Evolutionary conservation across 1,140 invertebrate species (phyloP).

Genomic region (Pseudoatta argentina): DNA sequence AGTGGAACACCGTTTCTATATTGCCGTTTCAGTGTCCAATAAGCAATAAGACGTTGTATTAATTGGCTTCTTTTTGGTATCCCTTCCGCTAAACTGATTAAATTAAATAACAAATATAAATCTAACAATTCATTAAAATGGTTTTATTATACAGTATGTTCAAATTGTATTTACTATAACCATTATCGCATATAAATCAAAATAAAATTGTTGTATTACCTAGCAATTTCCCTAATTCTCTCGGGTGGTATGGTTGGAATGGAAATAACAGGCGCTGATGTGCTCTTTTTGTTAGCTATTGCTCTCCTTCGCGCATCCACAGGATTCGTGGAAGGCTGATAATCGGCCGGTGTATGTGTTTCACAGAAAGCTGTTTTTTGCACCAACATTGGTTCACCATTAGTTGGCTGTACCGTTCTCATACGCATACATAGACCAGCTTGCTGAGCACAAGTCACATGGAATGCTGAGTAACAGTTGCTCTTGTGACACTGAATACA

Average conservation of each 20-base stretch:
- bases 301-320: conserved; percentile 88
- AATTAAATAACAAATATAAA: conserved; percentile 13
- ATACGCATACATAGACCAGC: conserved; percentile 98
- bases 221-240: conserved; percentile 94
- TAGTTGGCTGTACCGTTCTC: conserved; percentile 93
- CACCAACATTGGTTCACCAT: conserved; percentile 92
- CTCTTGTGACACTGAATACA: conserved; percentile 99
- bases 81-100: conserved; percentile 82
- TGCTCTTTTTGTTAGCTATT: conserved; percentile 93
- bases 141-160: neutral
- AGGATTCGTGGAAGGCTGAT: conserved; percentile 85
- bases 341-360: conserved; percentile 95
- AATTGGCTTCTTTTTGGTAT: conserved; percentile 94
- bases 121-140: conserved; percentile 5
- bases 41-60: conserved; percentile 95
- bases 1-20: conserved; percentile 98
- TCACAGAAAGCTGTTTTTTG: conserved; percentile 99
- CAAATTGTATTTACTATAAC: neutral
- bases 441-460: conserved; percentile 99
- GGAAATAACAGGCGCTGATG: conserved; percentile 95
- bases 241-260: conserved; percentile 97
- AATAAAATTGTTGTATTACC: conserved; percentile 68
- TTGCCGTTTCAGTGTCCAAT: conserved; percentile 98
- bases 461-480: conserved; percentile 98
- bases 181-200: neutral